These are phyloP conservation scores for Trachelus iudaicus DNA, from an alignment of 2,888 invertebrate species.

Conservation along the genomic window DNA sequence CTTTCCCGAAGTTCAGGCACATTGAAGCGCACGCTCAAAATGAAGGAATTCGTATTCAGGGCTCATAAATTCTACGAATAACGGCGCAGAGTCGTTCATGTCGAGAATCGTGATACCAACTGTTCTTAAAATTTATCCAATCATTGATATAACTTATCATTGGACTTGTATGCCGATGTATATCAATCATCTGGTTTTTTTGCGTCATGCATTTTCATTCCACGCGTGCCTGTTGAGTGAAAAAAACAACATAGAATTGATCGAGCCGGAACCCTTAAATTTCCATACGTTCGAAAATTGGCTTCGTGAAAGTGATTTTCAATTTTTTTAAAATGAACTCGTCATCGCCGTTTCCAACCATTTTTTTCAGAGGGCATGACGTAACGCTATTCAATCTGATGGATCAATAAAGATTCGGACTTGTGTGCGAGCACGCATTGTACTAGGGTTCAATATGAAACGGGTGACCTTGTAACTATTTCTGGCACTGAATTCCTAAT, in stretches of 20 bases:
- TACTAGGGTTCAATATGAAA: slow-evolving; percentile 16
- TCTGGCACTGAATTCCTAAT: not conserved
- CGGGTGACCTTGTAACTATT: slow-evolving; percentile 47
- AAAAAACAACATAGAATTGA: not conserved
- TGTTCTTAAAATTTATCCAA: not conserved
- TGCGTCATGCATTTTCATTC: not conserved
- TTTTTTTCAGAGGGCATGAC: not conserved
- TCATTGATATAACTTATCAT: not conserved
- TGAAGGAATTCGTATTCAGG: not conserved
- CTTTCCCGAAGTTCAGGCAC: not conserved
- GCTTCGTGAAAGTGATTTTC: not conserved
- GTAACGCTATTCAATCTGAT: slow-evolving; percentile 3
- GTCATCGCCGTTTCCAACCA: not conserved
- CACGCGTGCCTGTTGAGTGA: not conserved
- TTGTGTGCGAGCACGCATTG: slow-evolving; percentile 11
- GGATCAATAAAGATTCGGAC: slow-evolving; percentile 30
- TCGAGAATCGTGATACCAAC: not conserved
- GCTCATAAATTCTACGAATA: not conserved
- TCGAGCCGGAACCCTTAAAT: not conserved
- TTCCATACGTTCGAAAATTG: not conserved
- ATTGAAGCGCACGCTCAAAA: not conserved
- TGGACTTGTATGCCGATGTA: not conserved
- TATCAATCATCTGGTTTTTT: not conserved
- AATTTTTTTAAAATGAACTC: not conserved
- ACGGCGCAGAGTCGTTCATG: not conserved